A percentile compares a stretch with the other conserved stretches of the same genome.
Conservation (phyloP, 2,888 invertebrate genomes). For the Chymomyza procnemis region DNA sequence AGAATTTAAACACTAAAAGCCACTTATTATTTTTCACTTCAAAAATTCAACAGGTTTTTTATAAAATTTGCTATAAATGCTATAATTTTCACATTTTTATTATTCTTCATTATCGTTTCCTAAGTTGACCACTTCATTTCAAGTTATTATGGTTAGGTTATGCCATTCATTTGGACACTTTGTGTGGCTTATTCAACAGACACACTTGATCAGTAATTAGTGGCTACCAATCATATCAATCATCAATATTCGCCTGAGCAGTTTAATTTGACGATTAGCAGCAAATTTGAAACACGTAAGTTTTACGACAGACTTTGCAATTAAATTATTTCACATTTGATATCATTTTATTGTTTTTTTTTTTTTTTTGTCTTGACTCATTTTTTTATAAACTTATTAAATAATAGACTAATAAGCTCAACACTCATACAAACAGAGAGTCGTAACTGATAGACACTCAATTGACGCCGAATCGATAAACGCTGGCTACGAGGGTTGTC, state of each 20-base stretch:
- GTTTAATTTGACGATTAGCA: constrained; percentile 43
- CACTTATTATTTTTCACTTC: not conserved
- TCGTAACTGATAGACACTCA: constrained; percentile 51
- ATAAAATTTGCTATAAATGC: not conserved
- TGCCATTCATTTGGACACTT: constrained; percentile 16
- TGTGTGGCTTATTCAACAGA: constrained; percentile 28
- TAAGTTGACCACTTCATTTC: constrained; percentile 26
- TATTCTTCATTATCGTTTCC: constrained; percentile 25
- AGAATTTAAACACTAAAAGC: too few species aligned
- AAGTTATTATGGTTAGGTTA: constrained; percentile 8
- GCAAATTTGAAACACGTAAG: constrained; percentile 34
- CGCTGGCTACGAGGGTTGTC: not conserved
- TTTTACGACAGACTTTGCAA: constrained; percentile 37
- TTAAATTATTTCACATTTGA: constrained; percentile 19
- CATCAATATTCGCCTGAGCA: not conserved
- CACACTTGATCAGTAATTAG: not conserved
- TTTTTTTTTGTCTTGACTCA: constrained; percentile 28
- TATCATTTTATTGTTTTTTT: constrained; percentile 26
- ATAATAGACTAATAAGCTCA: constrained; percentile 52
- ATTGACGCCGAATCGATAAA: constrained; percentile 41
- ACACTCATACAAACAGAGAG: constrained; percentile 12
- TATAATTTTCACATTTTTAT: constrained; percentile 8
- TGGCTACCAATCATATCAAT: not conserved
- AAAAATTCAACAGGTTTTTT: not conserved
- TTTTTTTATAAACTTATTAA: constrained; percentile 27